Conservation (phyloP, 2,797 vertebrate species). For the Borostomias antarcticus region DNA sequence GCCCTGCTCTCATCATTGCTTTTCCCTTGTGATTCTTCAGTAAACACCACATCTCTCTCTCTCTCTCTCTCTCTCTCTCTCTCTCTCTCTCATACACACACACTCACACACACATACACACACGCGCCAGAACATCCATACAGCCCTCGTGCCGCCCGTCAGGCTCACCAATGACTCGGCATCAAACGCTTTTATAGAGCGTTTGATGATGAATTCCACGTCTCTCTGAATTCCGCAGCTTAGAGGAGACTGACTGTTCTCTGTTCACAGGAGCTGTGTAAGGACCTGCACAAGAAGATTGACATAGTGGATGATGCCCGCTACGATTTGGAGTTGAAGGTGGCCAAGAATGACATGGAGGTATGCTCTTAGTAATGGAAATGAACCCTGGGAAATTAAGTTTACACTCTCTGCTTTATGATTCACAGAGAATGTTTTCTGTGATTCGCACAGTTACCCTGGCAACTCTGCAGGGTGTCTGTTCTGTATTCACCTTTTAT, state of each 20-base stretch:
- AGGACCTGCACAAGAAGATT: constrained; percentile 69
- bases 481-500: constrained; percentile 43
- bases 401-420: neutral
- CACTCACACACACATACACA: too few species aligned
- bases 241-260: constrained; percentile 37
- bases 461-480: constrained; percentile 4
- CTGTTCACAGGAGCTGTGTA: constrained; percentile 64
- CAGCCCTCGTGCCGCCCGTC: constrained; percentile 42
- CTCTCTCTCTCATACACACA: neutral
- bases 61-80: constrained; percentile 8
- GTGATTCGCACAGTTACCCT: neutral
- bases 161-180: constrained; percentile 43
- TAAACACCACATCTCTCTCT: constrained; percentile 24
- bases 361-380: constrained; percentile 73
- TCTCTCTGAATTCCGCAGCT: constrained; percentile 16
- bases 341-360: constrained; percentile 67
- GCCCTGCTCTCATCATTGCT: neutral
- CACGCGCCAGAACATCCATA: constrained; percentile 31
- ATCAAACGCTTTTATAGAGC: constrained; percentile 51
- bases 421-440: neutral
- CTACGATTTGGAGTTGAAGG: constrained; percentile 67
- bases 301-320: constrained; percentile 67
- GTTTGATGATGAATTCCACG: constrained; percentile 52
- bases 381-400: constrained; percentile 54
- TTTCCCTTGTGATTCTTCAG: constrained; percentile 18